Evolutionary conservation across 2,797 vertebrate genomes (phyloP).

Genomic region (Zalophus californianus): DNA sequence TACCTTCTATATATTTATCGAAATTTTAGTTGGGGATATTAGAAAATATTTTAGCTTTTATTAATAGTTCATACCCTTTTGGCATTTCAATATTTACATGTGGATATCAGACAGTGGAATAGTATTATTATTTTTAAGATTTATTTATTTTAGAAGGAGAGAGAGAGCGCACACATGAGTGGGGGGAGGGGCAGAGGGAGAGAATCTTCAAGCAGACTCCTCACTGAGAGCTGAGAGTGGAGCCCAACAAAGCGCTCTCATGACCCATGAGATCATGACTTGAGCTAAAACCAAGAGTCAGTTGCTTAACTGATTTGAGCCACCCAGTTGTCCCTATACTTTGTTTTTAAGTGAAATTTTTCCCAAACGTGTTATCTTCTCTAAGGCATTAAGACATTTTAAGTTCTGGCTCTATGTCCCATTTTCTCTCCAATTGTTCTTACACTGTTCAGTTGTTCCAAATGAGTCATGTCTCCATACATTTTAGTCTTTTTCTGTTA

Average conservation of each 20-base stretch:
- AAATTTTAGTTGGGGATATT: background rate
- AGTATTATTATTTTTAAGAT: background rate
- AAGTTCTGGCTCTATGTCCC: background rate
- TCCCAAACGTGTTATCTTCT: background rate
- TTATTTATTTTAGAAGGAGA: background rate
- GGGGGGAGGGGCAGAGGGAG: background rate
- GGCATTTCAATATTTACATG: background rate
- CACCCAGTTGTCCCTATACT: background rate
- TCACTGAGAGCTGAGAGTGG: background rate
- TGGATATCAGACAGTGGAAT: background rate
- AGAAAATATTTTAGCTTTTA: background rate
- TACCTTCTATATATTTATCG: background rate
- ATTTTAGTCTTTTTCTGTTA: slow-evolving; percentile 41
- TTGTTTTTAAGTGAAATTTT: background rate
- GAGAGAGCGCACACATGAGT: background rate
- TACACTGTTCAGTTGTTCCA: background rate
- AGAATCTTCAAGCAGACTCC: background rate
- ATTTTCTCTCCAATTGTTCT: slow-evolving; percentile 49
- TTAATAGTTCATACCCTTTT: background rate
- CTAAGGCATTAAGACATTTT: background rate
- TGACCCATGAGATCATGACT: background rate
- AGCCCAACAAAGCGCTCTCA: background rate
- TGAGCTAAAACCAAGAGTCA: background rate
- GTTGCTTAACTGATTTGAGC: background rate
- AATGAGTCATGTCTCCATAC: background rate